A percentile compares a stretch with the other conserved stretches of the same genome.
phyloP scores from a whole-genome alignment of 2,888 invertebrate genomes.

The Linnaemya vulpina region DNA sequence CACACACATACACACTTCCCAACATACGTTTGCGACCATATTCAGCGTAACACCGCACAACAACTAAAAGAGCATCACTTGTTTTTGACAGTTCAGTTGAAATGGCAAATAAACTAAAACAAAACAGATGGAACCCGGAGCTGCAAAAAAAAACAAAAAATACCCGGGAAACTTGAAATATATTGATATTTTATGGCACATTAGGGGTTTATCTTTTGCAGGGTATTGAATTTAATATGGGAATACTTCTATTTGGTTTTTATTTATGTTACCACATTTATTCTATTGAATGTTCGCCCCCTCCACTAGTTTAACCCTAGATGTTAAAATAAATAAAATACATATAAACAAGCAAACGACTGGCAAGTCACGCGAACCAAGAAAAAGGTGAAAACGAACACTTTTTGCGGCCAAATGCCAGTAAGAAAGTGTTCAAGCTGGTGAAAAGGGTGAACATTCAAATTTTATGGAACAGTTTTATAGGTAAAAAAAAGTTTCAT shows the following conservation, averaged over 20 bases:
- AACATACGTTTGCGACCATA: too few species aligned
- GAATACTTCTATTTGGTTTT: slow-evolving; percentile 46
- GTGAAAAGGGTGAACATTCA: background rate
- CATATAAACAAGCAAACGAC: background rate
- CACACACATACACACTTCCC: slow-evolving; percentile 13
- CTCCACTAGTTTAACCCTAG: background rate
- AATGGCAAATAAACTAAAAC: slow-evolving; percentile 34
- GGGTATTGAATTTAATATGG: background rate
- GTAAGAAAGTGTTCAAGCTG: background rate
- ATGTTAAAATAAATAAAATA: background rate
- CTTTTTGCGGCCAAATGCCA: slow-evolving; percentile 37
- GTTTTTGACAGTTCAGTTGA: slow-evolving; percentile 66
- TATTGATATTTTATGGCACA: slow-evolving; percentile 68
- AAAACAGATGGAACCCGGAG: slow-evolving; percentile 42
- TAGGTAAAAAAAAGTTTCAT: slow-evolving; percentile 21
- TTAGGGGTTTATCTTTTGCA: slow-evolving; percentile 54
- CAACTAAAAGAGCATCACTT: slow-evolving; percentile 65
- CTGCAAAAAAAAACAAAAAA: background rate
- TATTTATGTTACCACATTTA: slow-evolving; percentile 69
- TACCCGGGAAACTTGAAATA: slow-evolving; percentile 59
- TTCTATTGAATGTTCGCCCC: slow-evolving; percentile 59
- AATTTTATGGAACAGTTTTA: slow-evolving; percentile 11
- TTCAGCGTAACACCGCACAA: background rate
- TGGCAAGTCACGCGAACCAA: background rate
- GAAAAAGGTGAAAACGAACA: slow-evolving; percentile 49